These are phyloP conservation scores for Zingel zingel DNA, from an alignment of 2,113 vertebrate species.

Conservation along the genomic window DNA sequence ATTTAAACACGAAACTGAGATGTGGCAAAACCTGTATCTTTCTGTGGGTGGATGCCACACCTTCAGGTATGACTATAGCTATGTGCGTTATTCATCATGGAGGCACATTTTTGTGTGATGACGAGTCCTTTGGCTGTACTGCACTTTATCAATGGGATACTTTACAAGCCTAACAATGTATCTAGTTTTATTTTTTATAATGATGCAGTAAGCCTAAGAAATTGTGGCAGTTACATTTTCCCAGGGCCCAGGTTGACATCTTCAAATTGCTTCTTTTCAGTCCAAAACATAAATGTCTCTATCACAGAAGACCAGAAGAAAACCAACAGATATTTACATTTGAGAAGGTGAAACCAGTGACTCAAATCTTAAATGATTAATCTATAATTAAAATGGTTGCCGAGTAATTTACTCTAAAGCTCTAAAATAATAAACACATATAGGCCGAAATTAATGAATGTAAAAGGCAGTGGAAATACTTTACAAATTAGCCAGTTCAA, in stretches of 20 bases:
- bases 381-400: too few relatives aligned
- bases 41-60: not conserved
- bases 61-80: not conserved
- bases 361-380: too few relatives aligned
- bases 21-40: not conserved
- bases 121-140: not conserved
- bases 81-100: not conserved
- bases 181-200: not conserved
- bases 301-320: too few relatives aligned
- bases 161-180: too few relatives aligned
- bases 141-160: not conserved
- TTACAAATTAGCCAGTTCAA: not conserved
- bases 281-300: too few relatives aligned
- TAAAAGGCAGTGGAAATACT: not conserved
- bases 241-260: not conserved
- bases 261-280: not conserved
- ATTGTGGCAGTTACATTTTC: not conserved
- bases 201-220: not conserved
- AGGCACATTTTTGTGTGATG: not conserved
- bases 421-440: not conserved
- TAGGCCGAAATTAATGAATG: not conserved
- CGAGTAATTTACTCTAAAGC: too few relatives aligned
- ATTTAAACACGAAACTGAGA: not conserved
- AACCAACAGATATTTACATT: too few relatives aligned
- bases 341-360: too few relatives aligned